Conservation (phyloP, 2,888 invertebrate species). For the Cheilosia vernalis region DNA sequence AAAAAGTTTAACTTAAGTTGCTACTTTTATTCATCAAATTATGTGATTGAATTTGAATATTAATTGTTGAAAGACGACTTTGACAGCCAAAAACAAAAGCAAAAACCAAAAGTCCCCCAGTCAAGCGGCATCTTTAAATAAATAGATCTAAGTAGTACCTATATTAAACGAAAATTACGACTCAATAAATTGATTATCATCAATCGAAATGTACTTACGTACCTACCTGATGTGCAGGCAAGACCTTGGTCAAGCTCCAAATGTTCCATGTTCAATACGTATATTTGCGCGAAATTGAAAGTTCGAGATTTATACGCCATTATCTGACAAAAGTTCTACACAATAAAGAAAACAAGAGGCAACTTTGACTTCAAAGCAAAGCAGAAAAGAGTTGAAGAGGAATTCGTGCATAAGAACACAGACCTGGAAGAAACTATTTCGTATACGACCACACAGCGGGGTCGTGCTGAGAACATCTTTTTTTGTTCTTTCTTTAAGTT, state of each 20-base stretch:
- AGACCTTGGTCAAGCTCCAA: neutral
- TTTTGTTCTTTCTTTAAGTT: slow-evolving; percentile 18
- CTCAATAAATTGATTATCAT: neutral
- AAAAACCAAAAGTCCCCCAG: no score
- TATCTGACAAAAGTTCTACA: slow-evolving; percentile 21
- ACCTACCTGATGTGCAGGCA: no score
- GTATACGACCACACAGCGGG: slow-evolving; percentile 36
- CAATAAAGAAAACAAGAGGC: slow-evolving; percentile 26
- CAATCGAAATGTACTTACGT: neutral
- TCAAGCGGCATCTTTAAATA: no score
- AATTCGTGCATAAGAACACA: slow-evolving; percentile 17
- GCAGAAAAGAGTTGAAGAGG: neutral
- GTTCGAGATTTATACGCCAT: slow-evolving; percentile 22
- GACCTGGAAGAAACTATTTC: slow-evolving; percentile 20
- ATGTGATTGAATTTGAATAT: no score
- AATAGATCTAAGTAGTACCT: no score
- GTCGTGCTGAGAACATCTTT: slow-evolving; percentile 17
- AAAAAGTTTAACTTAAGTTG: no score
- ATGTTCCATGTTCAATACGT: neutral
- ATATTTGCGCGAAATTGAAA: slow-evolving; percentile 33
- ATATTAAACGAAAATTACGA: no score
- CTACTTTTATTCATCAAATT: no score
- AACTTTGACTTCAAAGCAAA: slow-evolving; percentile 7
- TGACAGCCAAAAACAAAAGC: no score
- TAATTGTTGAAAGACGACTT: no score